Conservation (phyloP, 2,888 invertebrate genomes). For the Heliconius ismenius region DNA sequence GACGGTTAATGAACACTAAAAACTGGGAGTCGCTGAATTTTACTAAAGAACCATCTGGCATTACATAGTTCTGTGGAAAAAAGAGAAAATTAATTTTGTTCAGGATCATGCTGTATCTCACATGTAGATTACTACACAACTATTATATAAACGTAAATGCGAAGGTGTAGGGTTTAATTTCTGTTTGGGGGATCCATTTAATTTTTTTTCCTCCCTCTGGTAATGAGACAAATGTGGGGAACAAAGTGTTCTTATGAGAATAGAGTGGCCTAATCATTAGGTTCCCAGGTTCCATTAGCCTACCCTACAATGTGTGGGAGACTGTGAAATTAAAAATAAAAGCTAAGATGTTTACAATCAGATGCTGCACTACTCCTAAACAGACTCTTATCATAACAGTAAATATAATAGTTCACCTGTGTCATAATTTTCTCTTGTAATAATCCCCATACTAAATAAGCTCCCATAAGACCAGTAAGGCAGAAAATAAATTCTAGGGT, state of each 20-base stretch:
- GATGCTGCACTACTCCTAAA: too few species aligned
- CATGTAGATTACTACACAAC: too few species aligned
- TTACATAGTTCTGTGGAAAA: constrained; percentile 83
- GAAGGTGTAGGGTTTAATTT: too few species aligned
- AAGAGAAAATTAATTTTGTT: background rate
- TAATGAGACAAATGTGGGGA: background rate
- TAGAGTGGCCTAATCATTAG: background rate
- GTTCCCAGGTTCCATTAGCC: too few species aligned
- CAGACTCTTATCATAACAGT: too few species aligned
- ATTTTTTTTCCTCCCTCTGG: too few species aligned
- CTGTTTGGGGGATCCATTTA: too few species aligned
- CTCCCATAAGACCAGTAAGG: constrained; percentile 92
- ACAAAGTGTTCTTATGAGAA: background rate
- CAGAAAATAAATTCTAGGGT: constrained; percentile 83
- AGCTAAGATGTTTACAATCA: too few species aligned
- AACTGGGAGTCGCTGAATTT: constrained; percentile 97
- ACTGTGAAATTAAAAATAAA: background rate
- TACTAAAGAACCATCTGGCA: constrained; percentile 83
- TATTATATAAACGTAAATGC: too few species aligned
- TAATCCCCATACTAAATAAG: constrained; percentile 97
- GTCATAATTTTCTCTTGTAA: constrained; percentile 99
- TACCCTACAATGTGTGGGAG: background rate
- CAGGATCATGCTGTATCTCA: too few species aligned
- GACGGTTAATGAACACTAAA: constrained; percentile 96
- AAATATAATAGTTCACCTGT: constrained; percentile 70